Conservation (phyloP, 2,797 vertebrate species). For the Adrianichthys oophorus region DNA sequence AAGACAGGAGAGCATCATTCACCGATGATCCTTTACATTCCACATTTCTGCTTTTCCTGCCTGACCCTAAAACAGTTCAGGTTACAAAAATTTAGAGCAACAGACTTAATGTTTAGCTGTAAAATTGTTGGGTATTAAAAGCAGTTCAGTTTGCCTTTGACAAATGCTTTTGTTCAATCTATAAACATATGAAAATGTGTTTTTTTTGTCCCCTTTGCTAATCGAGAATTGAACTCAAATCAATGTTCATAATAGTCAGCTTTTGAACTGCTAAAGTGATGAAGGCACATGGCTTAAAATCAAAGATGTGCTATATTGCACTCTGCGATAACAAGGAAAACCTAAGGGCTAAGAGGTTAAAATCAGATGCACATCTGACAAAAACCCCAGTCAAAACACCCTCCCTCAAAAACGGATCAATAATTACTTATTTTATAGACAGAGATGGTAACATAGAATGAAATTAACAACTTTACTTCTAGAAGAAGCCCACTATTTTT, state of each 20-base stretch:
- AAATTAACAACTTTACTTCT: no score
- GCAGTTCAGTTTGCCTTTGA: neutral
- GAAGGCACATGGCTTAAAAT: neutral
- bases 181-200: slow-evolving; percentile 33
- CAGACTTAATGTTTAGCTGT: neutral
- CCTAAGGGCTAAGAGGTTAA: neutral
- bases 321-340: no score
- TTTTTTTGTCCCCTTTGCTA: slow-evolving; percentile 32
- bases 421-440: no score
- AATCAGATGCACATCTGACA: neutral
- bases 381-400: neutral
- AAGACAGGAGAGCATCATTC: slow-evolving; percentile 49
- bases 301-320: neutral
- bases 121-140: slow-evolving; percentile 1
- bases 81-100: neutral
- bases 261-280: slow-evolving; percentile 1
- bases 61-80: neutral
- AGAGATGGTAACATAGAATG: no score
- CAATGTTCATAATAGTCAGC: slow-evolving; percentile 11
- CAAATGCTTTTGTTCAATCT: slow-evolving; percentile 24
- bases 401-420: neutral
- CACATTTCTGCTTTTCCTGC: slow-evolving; percentile 5
- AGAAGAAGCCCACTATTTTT: no score
- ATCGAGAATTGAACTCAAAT: slow-evolving; percentile 26
- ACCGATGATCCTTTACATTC: slow-evolving; percentile 10